phyloP scores from a whole-genome alignment of 2,888 invertebrate genomes.

The Dasysyrphus tricinctus region DNA sequence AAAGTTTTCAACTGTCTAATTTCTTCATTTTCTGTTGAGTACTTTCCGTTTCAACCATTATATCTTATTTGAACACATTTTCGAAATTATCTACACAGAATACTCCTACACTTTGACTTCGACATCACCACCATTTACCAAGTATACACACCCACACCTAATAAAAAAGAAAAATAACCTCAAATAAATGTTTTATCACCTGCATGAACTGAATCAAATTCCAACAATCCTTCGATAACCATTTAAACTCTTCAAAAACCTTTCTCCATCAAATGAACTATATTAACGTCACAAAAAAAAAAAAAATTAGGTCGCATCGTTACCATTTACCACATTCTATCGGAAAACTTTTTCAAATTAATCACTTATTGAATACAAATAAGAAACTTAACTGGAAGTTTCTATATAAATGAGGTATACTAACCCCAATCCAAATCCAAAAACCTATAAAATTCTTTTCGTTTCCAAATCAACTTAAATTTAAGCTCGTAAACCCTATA shows the following conservation, averaged over 20 bases:
- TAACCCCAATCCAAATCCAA: slow-evolving; percentile 8
- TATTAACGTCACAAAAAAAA: background rate
- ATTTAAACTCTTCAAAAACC: slow-evolving; percentile 20
- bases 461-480: slow-evolving; percentile 70
- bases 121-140: background rate
- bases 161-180: background rate
- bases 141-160: background rate
- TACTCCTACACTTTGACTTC: too few relatives aligned
- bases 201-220: background rate
- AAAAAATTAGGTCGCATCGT: slow-evolving; percentile 10
- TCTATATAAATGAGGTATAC: background rate
- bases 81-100: background rate
- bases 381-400: slow-evolving; percentile 31
- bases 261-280: slow-evolving; percentile 5
- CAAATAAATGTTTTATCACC: slow-evolving; percentile 5
- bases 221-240: background rate
- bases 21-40: too few relatives aligned
- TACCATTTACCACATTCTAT: background rate
- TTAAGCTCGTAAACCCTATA: slow-evolving; percentile 69
- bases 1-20: too few relatives aligned
- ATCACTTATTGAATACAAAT: slow-evolving; percentile 65
- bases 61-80: background rate
- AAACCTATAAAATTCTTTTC: slow-evolving; percentile 17
- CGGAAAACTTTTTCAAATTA: slow-evolving; percentile 53
- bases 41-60: too few relatives aligned